Evolutionary conservation across 1,140 invertebrate species (phyloP).

Genomic region (Penaeus chinensis): DNA sequence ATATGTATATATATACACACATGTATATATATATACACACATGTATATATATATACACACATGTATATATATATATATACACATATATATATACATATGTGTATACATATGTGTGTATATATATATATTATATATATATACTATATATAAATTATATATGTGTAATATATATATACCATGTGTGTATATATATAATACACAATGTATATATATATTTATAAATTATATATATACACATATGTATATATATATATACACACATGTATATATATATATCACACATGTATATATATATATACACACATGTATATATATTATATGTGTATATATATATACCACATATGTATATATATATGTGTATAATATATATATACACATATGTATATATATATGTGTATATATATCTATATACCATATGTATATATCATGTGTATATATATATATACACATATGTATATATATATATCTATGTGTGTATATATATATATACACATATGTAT

Average conservation of each 20-base stretch:
- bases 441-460: too few relatives aligned
- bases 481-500: too few relatives aligned
- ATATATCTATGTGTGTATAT: too few relatives aligned
- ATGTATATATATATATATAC: constrained; percentile 20
- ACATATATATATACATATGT: constrained; percentile 16
- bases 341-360: not conserved
- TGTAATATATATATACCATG: not conserved
- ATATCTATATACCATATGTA: not conserved
- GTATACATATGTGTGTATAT: not conserved
- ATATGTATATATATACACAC: not conserved
- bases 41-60: not conserved
- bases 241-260: not conserved
- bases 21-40: constrained; percentile 5
- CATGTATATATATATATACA: too few relatives aligned
- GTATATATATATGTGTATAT: constrained; percentile 19
- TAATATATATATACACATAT: not conserved
- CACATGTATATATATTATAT: too few relatives aligned
- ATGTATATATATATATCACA: not conserved
- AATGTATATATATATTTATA: too few relatives aligned
- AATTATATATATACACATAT: not conserved
- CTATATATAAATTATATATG: not conserved
- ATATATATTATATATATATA: not conserved
- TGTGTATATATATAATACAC: not conserved
- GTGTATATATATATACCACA: not conserved
- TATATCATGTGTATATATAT: not conserved